Evolutionary conservation across 2,888 invertebrate genomes (phyloP).

Genomic region (Didymodactylos carnosus): DNA sequence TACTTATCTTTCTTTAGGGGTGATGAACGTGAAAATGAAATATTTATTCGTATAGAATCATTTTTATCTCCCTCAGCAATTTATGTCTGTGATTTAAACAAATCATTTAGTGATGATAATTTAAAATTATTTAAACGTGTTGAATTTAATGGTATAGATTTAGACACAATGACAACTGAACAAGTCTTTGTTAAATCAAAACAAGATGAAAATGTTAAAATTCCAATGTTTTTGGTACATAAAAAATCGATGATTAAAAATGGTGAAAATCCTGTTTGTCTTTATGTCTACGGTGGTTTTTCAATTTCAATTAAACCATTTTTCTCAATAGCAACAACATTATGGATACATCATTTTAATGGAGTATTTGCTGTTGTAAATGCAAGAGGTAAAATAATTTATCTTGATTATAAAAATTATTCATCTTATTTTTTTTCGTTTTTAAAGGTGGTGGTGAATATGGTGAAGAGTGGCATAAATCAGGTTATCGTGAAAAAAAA

Average conservation of each 20-base stretch:
- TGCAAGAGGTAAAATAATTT: constrained; percentile 75
- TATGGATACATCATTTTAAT: constrained; percentile 68
- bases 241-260: constrained; percentile 45
- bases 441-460: constrained; percentile 50
- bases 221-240: constrained; percentile 70
- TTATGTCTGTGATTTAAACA: constrained; percentile 59
- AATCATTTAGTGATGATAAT: constrained; percentile 37
- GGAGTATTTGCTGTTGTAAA: constrained; percentile 78
- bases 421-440: not conserved
- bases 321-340: constrained; percentile 64
- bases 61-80: constrained; percentile 73
- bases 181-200: constrained; percentile 75
- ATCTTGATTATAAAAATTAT: not conserved
- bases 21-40: constrained; percentile 24
- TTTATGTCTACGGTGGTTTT: constrained; percentile 94
- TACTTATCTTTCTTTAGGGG: constrained; percentile 16
- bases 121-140: constrained; percentile 54
- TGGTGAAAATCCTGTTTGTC: constrained; percentile 56
- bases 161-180: constrained; percentile 53
- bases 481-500: constrained; percentile 67
- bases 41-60: constrained; percentile 80
- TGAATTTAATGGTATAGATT: constrained; percentile 60
- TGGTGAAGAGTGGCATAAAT: constrained; percentile 83
- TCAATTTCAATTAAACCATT: constrained; percentile 71
- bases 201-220: constrained; percentile 43